phyloP scores from a whole-genome alignment of 2,113 vertebrate species.

The Notothenia rossii region DNA sequence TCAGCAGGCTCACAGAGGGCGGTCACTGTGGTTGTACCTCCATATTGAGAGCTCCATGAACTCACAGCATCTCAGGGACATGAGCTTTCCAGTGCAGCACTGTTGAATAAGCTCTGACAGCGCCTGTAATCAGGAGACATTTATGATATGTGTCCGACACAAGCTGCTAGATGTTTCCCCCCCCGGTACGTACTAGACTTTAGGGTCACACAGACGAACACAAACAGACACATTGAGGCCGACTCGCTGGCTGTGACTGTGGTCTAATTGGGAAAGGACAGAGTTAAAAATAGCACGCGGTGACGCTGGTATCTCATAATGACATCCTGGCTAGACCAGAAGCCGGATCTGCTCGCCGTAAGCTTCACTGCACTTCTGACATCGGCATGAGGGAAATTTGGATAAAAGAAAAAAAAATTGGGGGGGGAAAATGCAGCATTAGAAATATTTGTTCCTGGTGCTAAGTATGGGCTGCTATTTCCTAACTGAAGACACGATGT shows the following conservation, averaged over 20 bases:
- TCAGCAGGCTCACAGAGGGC: slow-evolving; percentile 38
- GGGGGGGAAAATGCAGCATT: slow-evolving; percentile 22
- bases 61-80: slow-evolving; percentile 12
- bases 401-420: too few relatives aligned
- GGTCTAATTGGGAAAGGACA: slow-evolving; percentile 57
- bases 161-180: slow-evolving; percentile 37
- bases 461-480: slow-evolving; percentile 32
- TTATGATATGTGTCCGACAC: slow-evolving; percentile 61
- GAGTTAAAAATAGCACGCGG: slow-evolving; percentile 77
- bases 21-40: slow-evolving; percentile 4
- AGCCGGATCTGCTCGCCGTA: slow-evolving; percentile 41
- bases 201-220: slow-evolving; percentile 33
- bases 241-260: slow-evolving; percentile 41
- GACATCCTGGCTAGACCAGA: slow-evolving; percentile 69
- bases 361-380: slow-evolving; percentile 57
- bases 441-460: slow-evolving; percentile 31
- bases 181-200: slow-evolving; percentile 29
- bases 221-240: slow-evolving; percentile 33
- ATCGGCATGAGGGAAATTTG: slow-evolving; percentile 50
- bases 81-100: slow-evolving; percentile 11
- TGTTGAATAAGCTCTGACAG: slow-evolving; percentile 48
- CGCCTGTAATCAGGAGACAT: slow-evolving; percentile 60
- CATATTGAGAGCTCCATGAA: neutral
- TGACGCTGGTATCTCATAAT: slow-evolving; percentile 73
- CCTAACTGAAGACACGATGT: slow-evolving; percentile 39